Evolutionary conservation across 2,797 vertebrate genomes (phyloP).

Genomic region (Myotis planiceps): DNA sequence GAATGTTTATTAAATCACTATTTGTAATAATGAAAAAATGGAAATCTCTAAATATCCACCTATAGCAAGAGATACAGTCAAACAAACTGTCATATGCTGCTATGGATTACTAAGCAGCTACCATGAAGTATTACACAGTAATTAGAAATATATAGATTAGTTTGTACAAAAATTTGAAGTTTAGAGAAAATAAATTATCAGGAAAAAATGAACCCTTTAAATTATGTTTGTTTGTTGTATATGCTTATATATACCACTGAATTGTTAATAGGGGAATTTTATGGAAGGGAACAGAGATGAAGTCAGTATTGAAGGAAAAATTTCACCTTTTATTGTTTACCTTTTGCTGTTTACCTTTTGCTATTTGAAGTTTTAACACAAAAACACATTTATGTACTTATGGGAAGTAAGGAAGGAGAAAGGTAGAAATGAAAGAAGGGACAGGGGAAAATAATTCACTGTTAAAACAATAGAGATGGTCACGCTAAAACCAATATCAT

Average conservation of each 20-base stretch:
- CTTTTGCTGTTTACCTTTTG: neutral
- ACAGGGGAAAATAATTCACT: neutral
- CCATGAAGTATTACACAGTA: neutral
- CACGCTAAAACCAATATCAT: neutral
- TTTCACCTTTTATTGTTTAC: neutral
- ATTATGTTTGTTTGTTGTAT: neutral
- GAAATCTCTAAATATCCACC: neutral
- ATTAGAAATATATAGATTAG: neutral
- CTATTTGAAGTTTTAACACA: neutral
- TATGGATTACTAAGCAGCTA: neutral
- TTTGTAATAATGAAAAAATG: neutral
- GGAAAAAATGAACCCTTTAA: neutral
- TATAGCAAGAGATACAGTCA: neutral
- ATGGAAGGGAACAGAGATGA: neutral
- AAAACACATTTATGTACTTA: neutral
- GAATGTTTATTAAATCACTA: neutral
- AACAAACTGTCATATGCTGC: neutral
- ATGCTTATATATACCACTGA: neutral
- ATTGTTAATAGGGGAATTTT: neutral
- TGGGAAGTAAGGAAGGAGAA: neutral
- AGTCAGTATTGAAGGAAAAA: neutral
- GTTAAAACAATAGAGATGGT: neutral
- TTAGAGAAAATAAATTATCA: neutral
- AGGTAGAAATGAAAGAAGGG: neutral
- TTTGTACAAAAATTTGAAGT: neutral